Conservation (phyloP, 1,140 invertebrate genomes). For the Onthophagus taurus region DNA sequence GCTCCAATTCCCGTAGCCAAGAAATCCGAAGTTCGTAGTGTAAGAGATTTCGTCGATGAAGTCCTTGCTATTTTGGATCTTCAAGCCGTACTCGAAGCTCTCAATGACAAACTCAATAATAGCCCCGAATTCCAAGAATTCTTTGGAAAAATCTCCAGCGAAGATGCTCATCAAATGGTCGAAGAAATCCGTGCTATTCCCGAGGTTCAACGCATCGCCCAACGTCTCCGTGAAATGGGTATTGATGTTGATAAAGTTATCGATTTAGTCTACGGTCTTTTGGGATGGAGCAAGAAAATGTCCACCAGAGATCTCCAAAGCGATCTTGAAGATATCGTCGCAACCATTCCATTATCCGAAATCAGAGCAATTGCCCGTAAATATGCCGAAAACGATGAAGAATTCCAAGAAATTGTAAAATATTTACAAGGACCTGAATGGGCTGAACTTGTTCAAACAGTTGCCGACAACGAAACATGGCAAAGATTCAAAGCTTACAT, state of each 20-base stretch:
- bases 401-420: constrained; percentile 15
- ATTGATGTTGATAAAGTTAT: background rate
- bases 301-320: constrained; percentile 7
- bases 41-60: constrained; percentile 17
- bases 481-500: constrained; percentile 17
- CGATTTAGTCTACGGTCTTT: background rate
- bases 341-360: constrained; percentile 17
- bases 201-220: background rate
- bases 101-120: constrained; percentile 20
- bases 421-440: constrained; percentile 19
- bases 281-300: constrained; percentile 7
- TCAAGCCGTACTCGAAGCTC: constrained; percentile 9
- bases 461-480: constrained; percentile 10
- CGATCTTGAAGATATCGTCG: constrained; percentile 17
- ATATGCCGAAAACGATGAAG: constrained; percentile 16
- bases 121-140: constrained; percentile 18
- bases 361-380: constrained; percentile 16
- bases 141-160: constrained; percentile 13
- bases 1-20: background rate
- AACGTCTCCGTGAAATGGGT: constrained; percentile 1
- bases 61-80: constrained; percentile 12
- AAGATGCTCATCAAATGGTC: constrained; percentile 13
- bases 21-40: background rate
- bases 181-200: constrained; percentile 8
- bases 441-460: constrained; percentile 12